Conservation (phyloP, 2,113 vertebrate species). For the Saguinus midas region DNA sequence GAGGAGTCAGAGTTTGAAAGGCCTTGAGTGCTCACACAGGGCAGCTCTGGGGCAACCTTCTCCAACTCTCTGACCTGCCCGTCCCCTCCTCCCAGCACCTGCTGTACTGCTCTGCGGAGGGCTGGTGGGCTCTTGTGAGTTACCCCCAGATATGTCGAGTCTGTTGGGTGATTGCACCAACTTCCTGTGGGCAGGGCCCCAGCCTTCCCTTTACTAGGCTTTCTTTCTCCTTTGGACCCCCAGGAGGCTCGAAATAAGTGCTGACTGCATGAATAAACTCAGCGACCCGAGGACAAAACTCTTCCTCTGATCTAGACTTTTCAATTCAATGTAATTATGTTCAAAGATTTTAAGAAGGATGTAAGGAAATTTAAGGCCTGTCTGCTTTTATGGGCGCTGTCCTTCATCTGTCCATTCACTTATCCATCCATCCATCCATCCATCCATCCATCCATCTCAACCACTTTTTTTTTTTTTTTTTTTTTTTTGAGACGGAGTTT, state of each 20-base stretch:
- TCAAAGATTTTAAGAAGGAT: background rate
- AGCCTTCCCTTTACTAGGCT: background rate
- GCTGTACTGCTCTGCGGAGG: accelerated
- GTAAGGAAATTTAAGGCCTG: background rate
- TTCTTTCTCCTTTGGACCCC: background rate
- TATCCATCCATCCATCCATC: background rate
- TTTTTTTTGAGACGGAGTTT: no score
- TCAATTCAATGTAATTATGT: background rate
- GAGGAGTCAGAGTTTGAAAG: background rate
- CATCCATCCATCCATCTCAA: background rate
- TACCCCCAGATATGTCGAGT: background rate
- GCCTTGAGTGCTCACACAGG: background rate
- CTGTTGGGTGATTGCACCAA: background rate
- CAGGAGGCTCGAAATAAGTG: background rate
- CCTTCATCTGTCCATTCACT: background rate
- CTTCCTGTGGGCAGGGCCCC: background rate
- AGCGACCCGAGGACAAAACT: background rate
- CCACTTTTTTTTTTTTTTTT: background rate
- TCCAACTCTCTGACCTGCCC: background rate
- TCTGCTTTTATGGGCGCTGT: background rate
- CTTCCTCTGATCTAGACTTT: background rate
- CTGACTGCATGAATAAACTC: background rate
- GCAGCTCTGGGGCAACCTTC: background rate
- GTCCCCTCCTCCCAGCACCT: accelerated
- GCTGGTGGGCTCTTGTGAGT: background rate